Conservation (phyloP, 2,113 vertebrate species). For the Garra rufa region DNA sequence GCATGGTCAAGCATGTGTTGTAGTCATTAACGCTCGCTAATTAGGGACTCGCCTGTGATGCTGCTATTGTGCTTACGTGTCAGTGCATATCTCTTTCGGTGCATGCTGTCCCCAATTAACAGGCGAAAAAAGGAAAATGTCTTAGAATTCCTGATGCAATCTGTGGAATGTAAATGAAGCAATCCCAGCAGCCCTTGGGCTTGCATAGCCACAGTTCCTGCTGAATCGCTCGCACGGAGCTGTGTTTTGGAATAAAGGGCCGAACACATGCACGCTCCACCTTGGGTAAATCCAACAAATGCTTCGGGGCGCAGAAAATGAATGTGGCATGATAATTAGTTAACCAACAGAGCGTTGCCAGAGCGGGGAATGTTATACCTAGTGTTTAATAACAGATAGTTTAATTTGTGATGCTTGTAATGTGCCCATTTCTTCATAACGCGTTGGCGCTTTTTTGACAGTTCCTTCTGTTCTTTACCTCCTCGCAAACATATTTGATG, state of each 20-base stretch:
- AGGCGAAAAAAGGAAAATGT: constrained; percentile 46
- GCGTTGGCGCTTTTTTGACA: constrained; percentile 52
- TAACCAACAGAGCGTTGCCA: constrained; percentile 65
- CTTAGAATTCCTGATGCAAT: constrained; percentile 73
- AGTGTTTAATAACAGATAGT: constrained; percentile 70
- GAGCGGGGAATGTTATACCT: constrained; percentile 72
- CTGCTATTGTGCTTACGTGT: constrained; percentile 66
- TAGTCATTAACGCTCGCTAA: constrained; percentile 57
- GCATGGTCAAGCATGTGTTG: constrained; percentile 54
- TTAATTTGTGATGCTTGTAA: constrained; percentile 64
- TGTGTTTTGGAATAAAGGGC: constrained; percentile 67
- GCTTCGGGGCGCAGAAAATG: constrained; percentile 68
- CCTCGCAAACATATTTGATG: constrained; percentile 30
- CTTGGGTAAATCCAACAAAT: constrained; percentile 68
- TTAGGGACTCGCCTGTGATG: constrained; percentile 66
- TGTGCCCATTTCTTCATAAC: constrained; percentile 63
- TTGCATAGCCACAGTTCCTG: constrained; percentile 53
- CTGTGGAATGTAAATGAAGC: constrained; percentile 72
- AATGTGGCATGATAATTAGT: constrained; percentile 76
- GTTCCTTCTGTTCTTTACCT: constrained; percentile 44
- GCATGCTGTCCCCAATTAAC: constrained; percentile 71
- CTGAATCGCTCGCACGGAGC: constrained; percentile 54
- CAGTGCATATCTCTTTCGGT: constrained; percentile 67
- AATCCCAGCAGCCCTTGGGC: constrained; percentile 60
- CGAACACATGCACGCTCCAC: constrained; percentile 61